A percentile compares a stretch with the other conserved stretches of the same genome.
Conservation (phyloP, 2,888 invertebrate species). For the Scaptomyza flava region DNA sequence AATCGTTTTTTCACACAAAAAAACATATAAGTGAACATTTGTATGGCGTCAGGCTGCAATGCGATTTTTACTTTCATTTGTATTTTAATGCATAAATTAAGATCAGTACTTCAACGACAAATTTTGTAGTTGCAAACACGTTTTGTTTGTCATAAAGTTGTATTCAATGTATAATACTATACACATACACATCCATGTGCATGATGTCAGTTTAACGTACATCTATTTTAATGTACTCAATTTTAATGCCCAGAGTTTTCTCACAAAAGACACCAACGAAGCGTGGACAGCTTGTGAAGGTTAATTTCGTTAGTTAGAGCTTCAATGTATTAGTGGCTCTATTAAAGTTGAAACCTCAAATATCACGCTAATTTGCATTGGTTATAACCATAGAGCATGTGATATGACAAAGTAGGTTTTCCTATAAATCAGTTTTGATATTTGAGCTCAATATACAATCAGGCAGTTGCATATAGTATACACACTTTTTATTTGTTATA, state of each 20-base stretch:
- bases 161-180: background rate
- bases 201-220: slow-evolving; percentile 51
- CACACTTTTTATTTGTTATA: background rate
- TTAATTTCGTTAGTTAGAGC: slow-evolving; percentile 30
- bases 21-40: background rate
- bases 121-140: slow-evolving; percentile 35
- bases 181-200: background rate
- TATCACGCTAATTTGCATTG: slow-evolving; percentile 63
- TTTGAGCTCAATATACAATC: slow-evolving; percentile 25
- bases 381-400: slow-evolving; percentile 56
- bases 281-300: slow-evolving; percentile 61
- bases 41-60: slow-evolving; percentile 65
- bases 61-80: slow-evolving; percentile 74
- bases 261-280: slow-evolving; percentile 57
- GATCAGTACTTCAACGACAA: slow-evolving; percentile 24
- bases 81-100: slow-evolving; percentile 68
- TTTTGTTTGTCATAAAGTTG: slow-evolving; percentile 11
- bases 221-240: slow-evolving; percentile 3
- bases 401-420: slow-evolving; percentile 35
- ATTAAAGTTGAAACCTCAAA: slow-evolving; percentile 28
- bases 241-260: background rate
- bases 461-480: slow-evolving; percentile 10
- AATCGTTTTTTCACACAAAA: slow-evolving; percentile 8
- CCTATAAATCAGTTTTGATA: slow-evolving; percentile 50
- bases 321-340: slow-evolving; percentile 11